Base-by-base conservation (phyloP, 1,140 invertebrate species). In the Bombyx mandarina region DNA sequence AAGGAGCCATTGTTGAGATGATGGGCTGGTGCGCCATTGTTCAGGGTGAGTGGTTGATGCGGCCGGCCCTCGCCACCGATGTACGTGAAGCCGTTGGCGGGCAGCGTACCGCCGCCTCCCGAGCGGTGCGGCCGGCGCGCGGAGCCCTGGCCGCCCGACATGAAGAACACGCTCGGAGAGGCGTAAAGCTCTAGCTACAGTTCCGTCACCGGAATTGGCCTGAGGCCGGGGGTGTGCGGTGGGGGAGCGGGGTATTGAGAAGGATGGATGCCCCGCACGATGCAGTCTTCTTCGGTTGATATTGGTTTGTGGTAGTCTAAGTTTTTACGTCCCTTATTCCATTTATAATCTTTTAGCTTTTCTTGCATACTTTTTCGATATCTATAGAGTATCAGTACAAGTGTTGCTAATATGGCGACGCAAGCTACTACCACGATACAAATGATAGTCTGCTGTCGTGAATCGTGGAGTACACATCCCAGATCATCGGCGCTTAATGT, bases 101-200 rank as follows among this genome's bases (percentile, higher is more conserved):
- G 90, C 64, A 92, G 89, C 55, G 92, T 93, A 72, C 92, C 92
- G 73, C 91, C 90, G 77, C 89, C 89, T 71, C 88, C 89, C 72
- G 88, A 88, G 80, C 85, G 84, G 69, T 78, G 84, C 75, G 87
- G 86, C 83, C 88, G 84, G 79, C 89, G 86, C 62, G 78, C 78
- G 62, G 88, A 87, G 73, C 89, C 89, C 73, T 88, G 80, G 68
- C 82, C 89, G 74, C 88, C 88, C 62, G 90, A 90, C 85, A 91
- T 87, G 85, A 90, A 92, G 81, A 91, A 91, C 59, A 91, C 91
- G 87, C 92, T 92, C 90, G 92, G 92, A 77, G 93, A 91, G 88
- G 92, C 91, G 91, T 92, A 92, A 89, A 94, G 92, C 90, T 95
- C 94, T 95, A 95, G 94, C 94, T 96, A 97, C 93, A 97, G 94